phyloP scores from a whole-genome alignment of 2,888 invertebrate genomes.

The Stenchaetothrips biformis region DNA sequence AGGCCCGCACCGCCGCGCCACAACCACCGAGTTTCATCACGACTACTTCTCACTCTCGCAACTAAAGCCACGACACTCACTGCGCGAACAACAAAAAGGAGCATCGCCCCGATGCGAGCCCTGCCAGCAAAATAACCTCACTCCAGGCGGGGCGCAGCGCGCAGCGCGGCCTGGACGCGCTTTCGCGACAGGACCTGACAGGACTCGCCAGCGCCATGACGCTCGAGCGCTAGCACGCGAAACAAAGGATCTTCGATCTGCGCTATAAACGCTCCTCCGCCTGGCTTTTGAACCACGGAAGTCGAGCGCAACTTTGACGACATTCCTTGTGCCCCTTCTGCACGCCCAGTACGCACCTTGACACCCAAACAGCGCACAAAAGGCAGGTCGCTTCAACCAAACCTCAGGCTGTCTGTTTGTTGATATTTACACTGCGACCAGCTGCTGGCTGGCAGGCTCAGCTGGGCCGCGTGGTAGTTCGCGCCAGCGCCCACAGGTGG shows the following conservation, averaged over 20 bases:
- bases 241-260: neutral
- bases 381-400: neutral
- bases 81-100: too few relatives aligned
- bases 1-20: too few relatives aligned
- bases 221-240: neutral
- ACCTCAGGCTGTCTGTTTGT: slow-evolving; percentile 19
- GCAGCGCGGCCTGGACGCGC: neutral
- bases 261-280: neutral
- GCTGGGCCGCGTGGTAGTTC: slow-evolving; percentile 17
- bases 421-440: slow-evolving; percentile 21
- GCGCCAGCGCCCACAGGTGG: slow-evolving; percentile 8
- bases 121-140: neutral
- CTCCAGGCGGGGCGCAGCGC: too few relatives aligned
- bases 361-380: neutral
- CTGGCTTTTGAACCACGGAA: neutral
- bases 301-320: too few relatives aligned
- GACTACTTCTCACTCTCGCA: too few relatives aligned
- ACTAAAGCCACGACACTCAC: too few relatives aligned
- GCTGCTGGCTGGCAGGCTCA: neutral
- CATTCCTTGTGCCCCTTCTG: too few relatives aligned
- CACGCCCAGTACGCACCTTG: neutral
- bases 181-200: neutral
- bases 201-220: neutral
- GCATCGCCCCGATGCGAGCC: neutral
- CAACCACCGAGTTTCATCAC: too few relatives aligned